Percentiles rank a stretch among this genome's conserved stretches.
Conservation (phyloP, 1,140 invertebrate genomes). For the Cyphomyrmex costatus region DNA sequence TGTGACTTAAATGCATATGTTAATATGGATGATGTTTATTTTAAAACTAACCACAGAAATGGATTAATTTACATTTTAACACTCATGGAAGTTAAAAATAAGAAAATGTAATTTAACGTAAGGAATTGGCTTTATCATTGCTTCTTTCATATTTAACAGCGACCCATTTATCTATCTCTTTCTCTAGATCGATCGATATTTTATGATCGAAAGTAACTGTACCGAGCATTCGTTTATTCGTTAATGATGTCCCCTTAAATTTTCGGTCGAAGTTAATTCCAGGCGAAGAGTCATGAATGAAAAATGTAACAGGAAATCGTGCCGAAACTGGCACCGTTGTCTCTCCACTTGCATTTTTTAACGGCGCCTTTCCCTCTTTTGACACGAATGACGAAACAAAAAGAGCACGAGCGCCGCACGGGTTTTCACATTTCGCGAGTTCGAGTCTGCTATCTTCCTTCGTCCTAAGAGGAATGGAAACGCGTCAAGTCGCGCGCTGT, state of each 20-base stretch:
- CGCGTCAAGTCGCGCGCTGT: conserved; percentile 24
- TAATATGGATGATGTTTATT: too few relatives aligned
- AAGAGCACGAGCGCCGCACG: background rate
- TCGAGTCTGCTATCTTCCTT: conserved; percentile 19
- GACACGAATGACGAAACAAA: background rate
- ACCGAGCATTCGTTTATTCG: conserved; percentile 2
- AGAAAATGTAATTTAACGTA: too few relatives aligned
- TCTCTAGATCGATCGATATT: conserved; percentile 20
- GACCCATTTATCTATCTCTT: background rate
- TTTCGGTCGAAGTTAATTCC: conserved; percentile 25
- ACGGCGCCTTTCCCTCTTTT: background rate
- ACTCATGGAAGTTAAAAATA: too few relatives aligned
- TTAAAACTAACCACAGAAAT: too few relatives aligned
- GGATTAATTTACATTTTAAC: too few relatives aligned
- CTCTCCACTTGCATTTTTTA: conserved; percentile 5
- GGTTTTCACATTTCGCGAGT: conserved; percentile 31
- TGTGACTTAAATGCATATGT: too few relatives aligned
- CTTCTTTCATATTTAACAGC: too few relatives aligned
- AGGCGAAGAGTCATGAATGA: conserved; percentile 12
- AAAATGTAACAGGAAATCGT: conserved; percentile 34
- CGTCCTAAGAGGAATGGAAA: conserved; percentile 20
- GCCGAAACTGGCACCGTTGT: background rate
- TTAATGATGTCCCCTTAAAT: background rate
- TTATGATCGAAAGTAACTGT: background rate
- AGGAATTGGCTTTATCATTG: too few relatives aligned